Evolutionary conservation across 2,797 vertebrate genomes (phyloP).

Genomic region (Galago senegalensis): DNA sequence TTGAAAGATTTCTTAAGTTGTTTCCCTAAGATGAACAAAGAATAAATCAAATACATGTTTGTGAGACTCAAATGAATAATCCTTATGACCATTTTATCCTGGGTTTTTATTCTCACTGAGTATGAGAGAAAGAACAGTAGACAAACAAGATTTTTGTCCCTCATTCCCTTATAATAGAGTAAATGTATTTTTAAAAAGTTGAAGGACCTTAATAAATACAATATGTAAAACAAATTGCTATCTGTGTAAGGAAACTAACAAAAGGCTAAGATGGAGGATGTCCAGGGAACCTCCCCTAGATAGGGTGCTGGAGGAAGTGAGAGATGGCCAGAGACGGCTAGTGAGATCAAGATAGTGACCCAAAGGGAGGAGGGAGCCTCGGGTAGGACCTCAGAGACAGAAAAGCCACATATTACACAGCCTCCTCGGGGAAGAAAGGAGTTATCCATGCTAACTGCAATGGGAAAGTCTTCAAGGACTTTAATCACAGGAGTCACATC

Average conservation of each 20-base stretch:
- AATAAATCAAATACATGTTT: slow-evolving; percentile 73
- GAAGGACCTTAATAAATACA: slow-evolving; percentile 53
- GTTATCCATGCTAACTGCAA: neutral
- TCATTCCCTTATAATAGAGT: neutral
- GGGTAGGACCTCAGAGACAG: accelerated
- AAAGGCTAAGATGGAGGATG: neutral
- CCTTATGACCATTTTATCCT: neutral
- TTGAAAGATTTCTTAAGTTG: slow-evolving; percentile 73
- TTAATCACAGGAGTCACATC: neutral
- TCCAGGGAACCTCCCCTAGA: neutral
- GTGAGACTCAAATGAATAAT: slow-evolving; percentile 55
- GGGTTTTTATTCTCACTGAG: neutral
- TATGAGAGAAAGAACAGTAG: neutral
- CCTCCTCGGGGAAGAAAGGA: neutral
- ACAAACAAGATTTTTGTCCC: slow-evolving; percentile 17
- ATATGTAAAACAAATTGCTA: neutral
- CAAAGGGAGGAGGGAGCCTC: neutral
- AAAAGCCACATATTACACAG: neutral
- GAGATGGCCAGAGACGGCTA: neutral
- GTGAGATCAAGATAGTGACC: neutral
- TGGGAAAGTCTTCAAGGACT: neutral
- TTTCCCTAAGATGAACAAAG: slow-evolving; percentile 62
- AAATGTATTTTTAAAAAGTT: neutral
- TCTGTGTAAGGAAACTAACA: neutral
- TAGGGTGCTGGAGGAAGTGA: neutral